Evolutionary conservation across 1,140 invertebrate species (phyloP).

Genomic region (Sinonovacula constricta): DNA sequence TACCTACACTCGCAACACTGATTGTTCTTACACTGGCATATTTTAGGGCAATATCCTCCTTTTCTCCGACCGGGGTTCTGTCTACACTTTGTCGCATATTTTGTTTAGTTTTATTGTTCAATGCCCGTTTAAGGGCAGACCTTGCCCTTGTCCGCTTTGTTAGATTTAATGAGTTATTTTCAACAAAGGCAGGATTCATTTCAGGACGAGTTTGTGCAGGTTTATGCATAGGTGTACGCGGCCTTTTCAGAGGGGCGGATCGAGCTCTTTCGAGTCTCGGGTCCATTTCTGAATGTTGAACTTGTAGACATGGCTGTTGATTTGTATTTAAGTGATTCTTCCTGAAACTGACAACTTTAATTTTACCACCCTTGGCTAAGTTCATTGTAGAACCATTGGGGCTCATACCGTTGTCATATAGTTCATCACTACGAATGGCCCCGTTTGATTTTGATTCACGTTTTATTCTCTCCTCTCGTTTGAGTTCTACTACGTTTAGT

Average conservation of each 20-base stretch:
- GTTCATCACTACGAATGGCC: conserved; percentile 46
- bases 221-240: background rate
- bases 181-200: conserved; percentile 33
- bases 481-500: conserved; percentile 31
- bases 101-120: conserved; percentile 49
- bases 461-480: conserved; percentile 47
- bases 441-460: conserved; percentile 16
- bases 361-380: conserved; percentile 7
- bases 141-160: conserved; percentile 62
- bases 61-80: background rate
- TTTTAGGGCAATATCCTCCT: conserved; percentile 56
- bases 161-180: conserved; percentile 12
- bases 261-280: conserved; percentile 24
- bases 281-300: background rate
- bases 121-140: conserved; percentile 58
- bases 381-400: background rate
- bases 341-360: conserved; percentile 47
- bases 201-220: conserved; percentile 24
- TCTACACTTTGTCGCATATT: conserved; percentile 13
- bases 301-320: background rate
- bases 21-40: conserved; percentile 62
- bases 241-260: conserved; percentile 18
- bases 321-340: conserved; percentile 28
- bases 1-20: background rate
- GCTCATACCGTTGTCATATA: conserved; percentile 49